Base-by-base conservation (phyloP, 2,797 vertebrate species). In the Platyrinchus mystaceus region DNA sequence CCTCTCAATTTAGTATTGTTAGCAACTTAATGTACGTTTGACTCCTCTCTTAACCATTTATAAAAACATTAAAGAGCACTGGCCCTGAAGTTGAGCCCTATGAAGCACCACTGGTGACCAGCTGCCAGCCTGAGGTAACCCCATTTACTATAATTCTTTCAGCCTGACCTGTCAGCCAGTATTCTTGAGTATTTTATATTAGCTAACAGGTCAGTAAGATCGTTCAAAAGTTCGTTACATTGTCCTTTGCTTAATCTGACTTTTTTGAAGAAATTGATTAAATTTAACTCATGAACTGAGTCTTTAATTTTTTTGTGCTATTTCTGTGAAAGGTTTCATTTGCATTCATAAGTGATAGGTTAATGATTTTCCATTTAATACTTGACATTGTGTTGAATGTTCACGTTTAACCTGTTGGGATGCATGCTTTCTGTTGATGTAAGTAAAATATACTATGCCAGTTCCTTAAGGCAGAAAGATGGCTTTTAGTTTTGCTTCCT, bases 311-410 rank as follows among this genome's bases (percentile, higher is more conserved):
- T 93, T 46, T 43, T 0, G 22, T 37, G 39, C 46, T 47, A 5
- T 78, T 93, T 86, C 50, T 88, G 8, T 62, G 59, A 82, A 84
- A 41, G 19, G 21, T 67, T 74, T 34, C 27, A 39, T 69, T 93
- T 47, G 36, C 14, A 27, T 63, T 76, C 30, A 3, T 43, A 52
- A 53, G 27, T 46, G 26, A 14, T 10, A 30, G 43, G 62, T 41
- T 62, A 53, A 14, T 76, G 43, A 10, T 66, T 77, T 92, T 63
- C 37, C 7, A 5, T 56, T 60, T 63, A 39, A 34, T 64, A 46
- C 14, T 58, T 62, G 27, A 28, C n/a, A 22, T 34, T 59, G 16
- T 19, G 22, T 58, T 90, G 70, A 93, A 62, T 24, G 21, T 43
- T 87, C 43, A 23, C 28, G 12, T 68, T 74, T 71, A 32, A 41